A percentile compares a stretch with the other conserved stretches of the same genome.
Conservation (phyloP, 35 echinoderm and acorn worm species). For the Heliocidaris tuberculata region DNA sequence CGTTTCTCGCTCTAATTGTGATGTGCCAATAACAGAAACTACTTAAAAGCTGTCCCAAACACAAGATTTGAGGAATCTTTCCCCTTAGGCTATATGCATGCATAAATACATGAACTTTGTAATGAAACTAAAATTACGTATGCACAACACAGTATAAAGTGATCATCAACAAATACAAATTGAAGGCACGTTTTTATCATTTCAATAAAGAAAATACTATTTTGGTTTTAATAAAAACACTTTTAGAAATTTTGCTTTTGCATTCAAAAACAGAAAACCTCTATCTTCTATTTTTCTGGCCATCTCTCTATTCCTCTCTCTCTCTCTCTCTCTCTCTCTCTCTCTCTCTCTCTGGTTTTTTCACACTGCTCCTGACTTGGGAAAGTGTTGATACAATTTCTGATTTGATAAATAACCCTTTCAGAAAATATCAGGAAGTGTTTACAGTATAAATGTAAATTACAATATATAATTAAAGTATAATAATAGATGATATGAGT, state of each 20-base stretch:
- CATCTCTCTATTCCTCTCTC: too few relatives aligned
- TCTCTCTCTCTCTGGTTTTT: too few relatives aligned
- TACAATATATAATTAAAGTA: too few relatives aligned
- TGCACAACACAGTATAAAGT: neutral
- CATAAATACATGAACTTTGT: conserved; percentile 4
- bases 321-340: too few relatives aligned
- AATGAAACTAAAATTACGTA: neutral
- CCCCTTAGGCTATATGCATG: neutral
- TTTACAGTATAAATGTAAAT: too few relatives aligned
- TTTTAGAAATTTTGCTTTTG: neutral
- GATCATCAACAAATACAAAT: conserved; percentile 12
- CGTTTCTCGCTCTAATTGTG: neutral
- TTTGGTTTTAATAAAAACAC: neutral
- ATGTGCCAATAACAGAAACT: neutral
- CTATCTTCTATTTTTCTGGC: neutral
- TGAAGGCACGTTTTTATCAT: neutral
- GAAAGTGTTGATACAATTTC: too few relatives aligned
- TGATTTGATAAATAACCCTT: too few relatives aligned
- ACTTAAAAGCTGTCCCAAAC: neutral
- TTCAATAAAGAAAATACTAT: neutral
- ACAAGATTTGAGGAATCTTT: neutral
- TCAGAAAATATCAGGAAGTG: too few relatives aligned
- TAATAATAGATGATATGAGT: too few relatives aligned
- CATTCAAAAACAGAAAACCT: neutral
- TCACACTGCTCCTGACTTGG: too few relatives aligned